Evolutionary conservation across 1,140 invertebrate genomes (phyloP).

Genomic region (Drosophila micromelanica): DNA sequence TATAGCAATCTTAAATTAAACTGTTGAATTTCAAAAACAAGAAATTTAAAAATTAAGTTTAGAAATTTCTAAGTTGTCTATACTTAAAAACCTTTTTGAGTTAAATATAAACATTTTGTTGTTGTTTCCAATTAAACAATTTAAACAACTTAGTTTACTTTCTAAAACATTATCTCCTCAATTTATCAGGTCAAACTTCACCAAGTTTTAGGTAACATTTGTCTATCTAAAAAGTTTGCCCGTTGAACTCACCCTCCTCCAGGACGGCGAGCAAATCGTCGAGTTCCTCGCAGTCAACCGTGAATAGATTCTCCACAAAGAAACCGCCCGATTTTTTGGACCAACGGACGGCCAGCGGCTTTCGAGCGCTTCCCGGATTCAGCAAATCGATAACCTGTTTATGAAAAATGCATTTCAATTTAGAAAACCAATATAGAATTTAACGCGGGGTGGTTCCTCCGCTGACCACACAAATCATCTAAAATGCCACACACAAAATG

Average conservation of each 20-base stretch:
- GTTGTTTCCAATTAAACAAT: no score
- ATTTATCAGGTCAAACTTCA: no score
- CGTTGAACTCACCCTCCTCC: conserved; percentile 91
- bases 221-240: neutral
- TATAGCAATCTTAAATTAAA: no score
- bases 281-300: conserved; percentile 96
- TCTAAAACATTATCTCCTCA: no score
- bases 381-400: conserved; percentile 96
- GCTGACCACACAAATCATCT: conserved; percentile 70
- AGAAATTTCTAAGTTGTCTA: no score
- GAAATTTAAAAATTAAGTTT: no score
- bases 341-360: conserved; percentile 95
- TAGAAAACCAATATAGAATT: conserved; percentile 64
- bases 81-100: no score
- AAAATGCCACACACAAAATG: conserved; percentile 59
- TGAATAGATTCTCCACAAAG: conserved; percentile 93
- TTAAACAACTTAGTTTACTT: no score
- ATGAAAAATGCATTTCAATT: conserved; percentile 73
- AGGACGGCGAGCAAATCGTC: conserved; percentile 96
- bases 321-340: conserved; percentile 96
- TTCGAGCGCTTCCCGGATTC: conserved; percentile 92
- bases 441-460: neutral
- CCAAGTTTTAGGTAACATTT: neutral
- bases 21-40: no score
- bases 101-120: neutral